Evolutionary conservation across 2,888 invertebrate genomes (phyloP), one percentile per base, ranked within the genome.

Genomic region (Lasioglossum lativentre): DNA sequence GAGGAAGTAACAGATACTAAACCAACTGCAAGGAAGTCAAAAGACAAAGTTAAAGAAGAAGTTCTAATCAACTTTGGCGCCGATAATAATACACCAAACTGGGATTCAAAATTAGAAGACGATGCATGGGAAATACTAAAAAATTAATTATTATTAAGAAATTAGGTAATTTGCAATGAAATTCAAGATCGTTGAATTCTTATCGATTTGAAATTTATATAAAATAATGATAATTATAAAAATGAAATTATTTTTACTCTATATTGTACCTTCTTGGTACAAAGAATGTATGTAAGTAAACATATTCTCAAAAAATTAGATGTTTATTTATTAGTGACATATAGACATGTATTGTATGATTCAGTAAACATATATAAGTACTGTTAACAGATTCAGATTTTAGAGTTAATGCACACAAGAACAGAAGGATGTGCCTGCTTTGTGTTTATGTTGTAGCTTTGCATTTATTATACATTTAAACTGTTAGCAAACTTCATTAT

Each of bases 51-150:
- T 8, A 94, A 93, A 87, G 92, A 94, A 74, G 92, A 93, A 47
- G 86, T 93, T 4, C 85, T 95, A 34, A 94, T 94, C 40, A 93
- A 92, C 85, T 94, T 94, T 63, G 93, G 94, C 72, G 89, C 91
- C 38, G 93, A 93, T 73, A 92, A 89, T 86, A 91, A 92, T 66
- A 84, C 89, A 63, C 91, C 92, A n/a, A 92, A 90, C 76, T 93
- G 92, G 90, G 93, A 94, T 85, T 92, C 93, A 0, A 94, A 95
- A 88, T 85, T 93, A 8, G 95, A 95, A 89, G 94, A 95, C 42
- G 95, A 95, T 85, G 95, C 94, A 38, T 95, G 95, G 95, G 94
- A 95, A 83, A 94, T 95, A 92, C 86, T 95, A 80, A 94, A 95
- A 88, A 92, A 94, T 93, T 95, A 93, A 93, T 87, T 83, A 77